A percentile compares a stretch with the other conserved stretches of the same genome.
These are phyloP conservation scores for Diplolepis rosae DNA, from an alignment of 2,888 invertebrate genomes.

Conservation along the genomic window DNA sequence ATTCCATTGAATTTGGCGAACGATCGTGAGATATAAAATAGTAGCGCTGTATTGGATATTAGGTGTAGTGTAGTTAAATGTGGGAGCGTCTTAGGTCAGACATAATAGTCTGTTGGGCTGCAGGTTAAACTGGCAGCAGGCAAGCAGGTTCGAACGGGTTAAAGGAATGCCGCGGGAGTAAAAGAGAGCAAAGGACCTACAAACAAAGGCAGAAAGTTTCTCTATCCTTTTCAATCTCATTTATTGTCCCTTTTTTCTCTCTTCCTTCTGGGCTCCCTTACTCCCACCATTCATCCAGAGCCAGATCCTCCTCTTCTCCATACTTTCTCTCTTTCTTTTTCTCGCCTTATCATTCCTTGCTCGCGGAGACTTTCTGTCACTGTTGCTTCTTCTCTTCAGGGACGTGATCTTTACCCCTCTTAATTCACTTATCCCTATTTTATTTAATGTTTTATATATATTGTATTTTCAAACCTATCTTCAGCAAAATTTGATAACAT, in stretches of 20 bases:
- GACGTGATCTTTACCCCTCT: constrained; percentile 1
- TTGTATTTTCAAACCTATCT: neutral
- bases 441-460: constrained; percentile 8
- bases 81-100: constrained; percentile 67
- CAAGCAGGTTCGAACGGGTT: constrained; percentile 60
- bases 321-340: constrained; percentile 31
- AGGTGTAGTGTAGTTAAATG: constrained; percentile 63
- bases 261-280: constrained; percentile 8
- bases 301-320: neutral
- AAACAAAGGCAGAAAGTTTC: constrained; percentile 21
- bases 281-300: neutral
- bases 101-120: constrained; percentile 67
- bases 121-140: constrained; percentile 65
- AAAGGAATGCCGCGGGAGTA: constrained; percentile 64
- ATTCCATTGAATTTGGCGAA: constrained; percentile 16
- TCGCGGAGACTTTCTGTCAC: constrained; percentile 37
- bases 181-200: constrained; percentile 53
- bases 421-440: neutral
- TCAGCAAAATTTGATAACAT: neutral
- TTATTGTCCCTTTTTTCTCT: neutral
- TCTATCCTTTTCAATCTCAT: constrained; percentile 14
- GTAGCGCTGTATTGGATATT: constrained; percentile 35
- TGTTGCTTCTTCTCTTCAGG: constrained; percentile 29
- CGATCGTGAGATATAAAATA: constrained; percentile 1
- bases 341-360: constrained; percentile 30